Base-by-base conservation (phyloP, 2,888 invertebrate genomes). In the Lasioglossum leucozonium region DNA sequence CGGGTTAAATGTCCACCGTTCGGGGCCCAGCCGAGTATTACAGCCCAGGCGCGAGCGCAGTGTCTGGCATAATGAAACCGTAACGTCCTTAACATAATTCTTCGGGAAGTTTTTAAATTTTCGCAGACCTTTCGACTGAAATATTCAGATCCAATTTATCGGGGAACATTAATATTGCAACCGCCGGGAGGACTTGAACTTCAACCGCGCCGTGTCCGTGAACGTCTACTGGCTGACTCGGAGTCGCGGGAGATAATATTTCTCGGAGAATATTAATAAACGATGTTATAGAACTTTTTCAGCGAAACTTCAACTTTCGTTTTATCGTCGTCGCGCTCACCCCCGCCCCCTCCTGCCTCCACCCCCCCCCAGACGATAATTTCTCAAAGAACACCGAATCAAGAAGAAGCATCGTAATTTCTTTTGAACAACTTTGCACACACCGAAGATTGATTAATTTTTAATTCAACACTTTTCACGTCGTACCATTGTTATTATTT, bases 91-190 rank as follows among this genome's bases (percentile, higher is more conserved):
- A 71, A 71, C 42, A 26, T 69, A 69, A 69, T 69, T 69, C 37
- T 40, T 22, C n/a, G n/a, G 2, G 42, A 44, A 44, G 71, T 65
- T 65, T 37, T 71, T 71, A 71, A 71, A 71, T 42, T 71, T 44
- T 42, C 71, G 42, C 71, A 18, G 42, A 71, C 26, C 44, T 26
- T 42, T 44, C 22, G 42, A 26, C 71, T 42, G 42, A 71, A 71
- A 44, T 71, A 71, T 71, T 71, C 71, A 71, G 40, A 71, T 42
- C 40, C 71, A 71, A 71, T 71, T 71, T 71, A 71, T 71, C 71
- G 16, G 3, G 42, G 71, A 42, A 71, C 42, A 71, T 71, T 71
- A 71, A 71, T 71, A 71, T 71, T 44, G 26, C 42, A 71, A 71
- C 40, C 40, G 71, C 40, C 40, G n/a, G 42, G 18, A 42, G 71